Percentiles rank a stretch among this genome's conserved stretches.
Evolutionary conservation across 2,888 invertebrate species (phyloP).

Genomic region (Mimachlamys varia): DNA sequence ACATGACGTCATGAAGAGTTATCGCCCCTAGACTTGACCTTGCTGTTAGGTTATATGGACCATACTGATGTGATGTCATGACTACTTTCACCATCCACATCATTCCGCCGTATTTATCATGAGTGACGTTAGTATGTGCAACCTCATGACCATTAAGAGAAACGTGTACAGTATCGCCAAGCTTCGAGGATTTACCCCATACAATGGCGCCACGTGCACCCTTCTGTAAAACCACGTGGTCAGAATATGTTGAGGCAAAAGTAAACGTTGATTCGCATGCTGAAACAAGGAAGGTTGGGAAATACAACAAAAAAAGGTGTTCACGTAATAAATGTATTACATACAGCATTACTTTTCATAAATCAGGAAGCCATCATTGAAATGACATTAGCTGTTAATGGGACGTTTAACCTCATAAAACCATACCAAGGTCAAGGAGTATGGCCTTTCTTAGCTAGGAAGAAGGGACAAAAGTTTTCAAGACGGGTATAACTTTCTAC

Average conservation of each 20-base stretch:
- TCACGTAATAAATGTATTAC: too few relatives aligned
- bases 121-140: constrained; percentile 24
- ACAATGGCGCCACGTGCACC: constrained; percentile 45
- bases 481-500: too few relatives aligned
- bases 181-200: constrained; percentile 53
- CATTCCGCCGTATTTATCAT: constrained; percentile 27
- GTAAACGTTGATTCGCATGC: constrained; percentile 36
- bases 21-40: constrained; percentile 58
- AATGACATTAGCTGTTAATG: too few relatives aligned
- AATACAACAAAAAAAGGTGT: too few relatives aligned
- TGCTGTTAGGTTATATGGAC: constrained; percentile 65
- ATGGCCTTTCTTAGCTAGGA: too few relatives aligned
- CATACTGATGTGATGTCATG: constrained; percentile 51
- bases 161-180: constrained; percentile 47
- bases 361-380: too few relatives aligned
- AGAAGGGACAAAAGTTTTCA: too few relatives aligned
- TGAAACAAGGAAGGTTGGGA: constrained; percentile 20
- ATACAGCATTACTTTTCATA: too few relatives aligned
- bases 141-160: constrained; percentile 39
- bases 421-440: too few relatives aligned
- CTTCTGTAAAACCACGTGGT: constrained; percentile 58
- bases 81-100: constrained; percentile 65
- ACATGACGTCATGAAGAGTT: constrained; percentile 71
- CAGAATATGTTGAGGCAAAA: constrained; percentile 50
- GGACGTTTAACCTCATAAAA: too few relatives aligned